A percentile compares a stretch with the other conserved stretches of the same genome.
phyloP scores from a whole-genome alignment of 2,113 vertebrate species.

The Camelus bactrianus region DNA sequence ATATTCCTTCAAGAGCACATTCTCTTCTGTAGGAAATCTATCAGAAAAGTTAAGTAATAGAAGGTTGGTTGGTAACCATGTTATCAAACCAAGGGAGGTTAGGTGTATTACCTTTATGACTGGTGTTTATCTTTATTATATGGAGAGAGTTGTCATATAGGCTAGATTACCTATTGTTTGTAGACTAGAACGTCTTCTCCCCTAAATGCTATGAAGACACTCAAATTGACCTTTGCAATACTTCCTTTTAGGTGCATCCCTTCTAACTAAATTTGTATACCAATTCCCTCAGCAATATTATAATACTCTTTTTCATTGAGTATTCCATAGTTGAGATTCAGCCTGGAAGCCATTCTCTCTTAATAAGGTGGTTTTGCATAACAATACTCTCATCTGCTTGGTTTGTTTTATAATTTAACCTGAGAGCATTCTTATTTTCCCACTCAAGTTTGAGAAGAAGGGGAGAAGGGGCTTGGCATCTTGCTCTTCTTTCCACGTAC shows the following conservation, averaged over 20 bases:
- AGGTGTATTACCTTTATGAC: background rate
- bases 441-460: background rate
- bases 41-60: background rate
- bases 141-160: background rate
- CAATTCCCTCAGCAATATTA: background rate
- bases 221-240: background rate
- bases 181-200: background rate
- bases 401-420: background rate
- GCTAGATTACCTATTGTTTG: background rate
- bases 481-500: background rate
- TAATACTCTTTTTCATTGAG: background rate
- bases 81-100: background rate
- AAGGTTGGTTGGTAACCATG: background rate
- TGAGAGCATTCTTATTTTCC: background rate
- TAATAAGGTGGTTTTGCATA: background rate
- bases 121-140: background rate
- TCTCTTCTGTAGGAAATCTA: background rate
- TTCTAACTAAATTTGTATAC: background rate
- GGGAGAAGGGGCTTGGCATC: background rate
- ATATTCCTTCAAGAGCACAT: background rate
- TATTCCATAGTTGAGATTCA: background rate
- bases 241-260: background rate
- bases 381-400: background rate
- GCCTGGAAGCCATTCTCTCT: background rate
- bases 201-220: background rate